phyloP scores from a whole-genome alignment of 2,888 invertebrate genomes.

The Pterostichus niger region DNA sequence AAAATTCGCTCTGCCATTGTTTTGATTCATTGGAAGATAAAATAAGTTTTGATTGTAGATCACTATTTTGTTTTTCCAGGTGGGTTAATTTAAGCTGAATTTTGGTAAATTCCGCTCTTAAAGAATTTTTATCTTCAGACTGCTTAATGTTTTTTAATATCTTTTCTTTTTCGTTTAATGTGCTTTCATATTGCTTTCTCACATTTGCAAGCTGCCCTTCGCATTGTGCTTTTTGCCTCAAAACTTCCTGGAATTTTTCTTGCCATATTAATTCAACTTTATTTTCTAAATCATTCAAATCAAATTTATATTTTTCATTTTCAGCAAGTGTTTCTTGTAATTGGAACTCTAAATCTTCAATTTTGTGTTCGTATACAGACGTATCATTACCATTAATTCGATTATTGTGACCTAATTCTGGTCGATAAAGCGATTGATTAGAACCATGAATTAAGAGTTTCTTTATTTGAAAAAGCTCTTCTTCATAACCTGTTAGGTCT shows the following conservation, averaged over 20 bases:
- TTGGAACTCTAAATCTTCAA: slow-evolving; percentile 59
- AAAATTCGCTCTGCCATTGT: slow-evolving; percentile 58
- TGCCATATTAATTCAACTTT: slow-evolving; percentile 65
- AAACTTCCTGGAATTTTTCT: slow-evolving; percentile 65
- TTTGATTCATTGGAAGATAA: slow-evolving; percentile 60
- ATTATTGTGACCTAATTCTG: slow-evolving; percentile 21
- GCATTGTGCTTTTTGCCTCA: slow-evolving; percentile 63
- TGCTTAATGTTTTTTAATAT: slow-evolving; percentile 54
- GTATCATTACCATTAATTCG: slow-evolving; percentile 39
- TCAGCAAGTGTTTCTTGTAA: slow-evolving; percentile 56
- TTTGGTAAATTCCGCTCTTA: slow-evolving; percentile 47
- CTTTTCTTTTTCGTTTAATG: slow-evolving; percentile 61
- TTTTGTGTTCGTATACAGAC: slow-evolving; percentile 55
- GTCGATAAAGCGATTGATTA: slow-evolving; percentile 46
- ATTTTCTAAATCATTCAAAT: slow-evolving; percentile 62
- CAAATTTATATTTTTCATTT: slow-evolving; percentile 66
- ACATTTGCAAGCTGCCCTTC: slow-evolving; percentile 62
- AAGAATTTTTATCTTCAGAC: slow-evolving; percentile 55
- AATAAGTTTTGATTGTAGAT: slow-evolving; percentile 59
- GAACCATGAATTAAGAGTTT: slow-evolving; percentile 54
- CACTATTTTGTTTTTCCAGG: slow-evolving; percentile 55
- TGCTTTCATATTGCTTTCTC: slow-evolving; percentile 56
- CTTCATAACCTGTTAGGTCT: slow-evolving; percentile 66
- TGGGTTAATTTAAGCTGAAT: slow-evolving; percentile 63
- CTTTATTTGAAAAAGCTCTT: slow-evolving; percentile 66